Evolutionary conservation across 2,797 vertebrate species (phyloP).

Genomic region (Otolemur crassicaudatus): DNA sequence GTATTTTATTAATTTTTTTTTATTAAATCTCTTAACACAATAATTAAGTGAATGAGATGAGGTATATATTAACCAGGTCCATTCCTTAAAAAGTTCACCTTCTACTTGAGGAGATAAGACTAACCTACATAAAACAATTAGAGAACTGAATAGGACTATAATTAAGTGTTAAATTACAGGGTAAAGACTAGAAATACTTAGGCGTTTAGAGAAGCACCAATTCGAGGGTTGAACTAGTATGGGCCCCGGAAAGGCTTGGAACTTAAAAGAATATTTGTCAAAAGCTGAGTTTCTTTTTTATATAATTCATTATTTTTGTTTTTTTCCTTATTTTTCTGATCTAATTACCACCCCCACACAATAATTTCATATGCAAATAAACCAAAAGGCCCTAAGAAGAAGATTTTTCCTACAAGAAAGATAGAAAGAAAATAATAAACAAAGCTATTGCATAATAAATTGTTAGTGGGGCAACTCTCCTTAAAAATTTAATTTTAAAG

Average conservation of each 20-base stretch:
- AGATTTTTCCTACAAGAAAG: background rate
- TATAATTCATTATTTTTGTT: conserved; percentile 44
- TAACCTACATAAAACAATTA: conserved; percentile 40
- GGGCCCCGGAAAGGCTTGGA: background rate
- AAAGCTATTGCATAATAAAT: conserved; percentile 14
- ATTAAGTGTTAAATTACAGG: conserved; percentile 54
- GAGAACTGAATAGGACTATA: background rate
- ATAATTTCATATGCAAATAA: conserved; percentile 54
- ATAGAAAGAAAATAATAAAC: conserved; percentile 28
- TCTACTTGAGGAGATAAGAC: conserved; percentile 38
- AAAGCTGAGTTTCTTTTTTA: conserved; percentile 35
- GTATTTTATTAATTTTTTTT: no score
- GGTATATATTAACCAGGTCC: background rate
- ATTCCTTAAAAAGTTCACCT: background rate
- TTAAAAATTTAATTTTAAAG: conserved; percentile 45
- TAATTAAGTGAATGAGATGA: no score
- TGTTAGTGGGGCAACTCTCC: background rate
- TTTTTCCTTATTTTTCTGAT: background rate
- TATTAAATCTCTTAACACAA: no score
- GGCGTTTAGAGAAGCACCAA: background rate
- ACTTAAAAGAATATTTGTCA: conserved; percentile 18
- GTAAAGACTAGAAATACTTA: background rate
- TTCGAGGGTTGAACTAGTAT: background rate
- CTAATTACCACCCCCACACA: background rate
- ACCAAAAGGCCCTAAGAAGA: background rate